These are phyloP conservation scores for Solen grandis DNA, from an alignment of 1,140 invertebrate species.

Conservation along the genomic window DNA sequence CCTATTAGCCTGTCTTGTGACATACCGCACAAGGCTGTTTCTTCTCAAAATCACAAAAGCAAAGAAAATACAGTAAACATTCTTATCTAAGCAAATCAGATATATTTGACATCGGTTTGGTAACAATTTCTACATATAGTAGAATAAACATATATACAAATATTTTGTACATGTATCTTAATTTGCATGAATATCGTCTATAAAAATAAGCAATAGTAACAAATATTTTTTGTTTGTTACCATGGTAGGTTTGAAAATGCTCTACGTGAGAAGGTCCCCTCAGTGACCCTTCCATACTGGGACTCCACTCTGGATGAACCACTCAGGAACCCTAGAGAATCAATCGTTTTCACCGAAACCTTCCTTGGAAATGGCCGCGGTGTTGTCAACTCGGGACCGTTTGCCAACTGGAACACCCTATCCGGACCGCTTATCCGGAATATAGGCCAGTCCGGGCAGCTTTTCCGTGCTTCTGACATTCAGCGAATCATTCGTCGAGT, in stretches of 20 bases:
- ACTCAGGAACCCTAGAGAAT: slow-evolving; percentile 72
- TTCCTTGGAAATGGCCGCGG: slow-evolving; percentile 80
- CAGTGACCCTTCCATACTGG: slow-evolving; percentile 71
- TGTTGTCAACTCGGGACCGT: slow-evolving; percentile 76
- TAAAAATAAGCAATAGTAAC: not conserved
- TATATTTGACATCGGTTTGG: too few species aligned
- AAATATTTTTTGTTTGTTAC: not conserved
- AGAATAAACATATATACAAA: too few species aligned
- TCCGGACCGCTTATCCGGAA: slow-evolving; percentile 64
- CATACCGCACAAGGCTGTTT: too few species aligned
- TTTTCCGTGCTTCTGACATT: slow-evolving; percentile 62
- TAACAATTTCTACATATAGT: too few species aligned
- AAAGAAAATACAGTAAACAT: too few species aligned
- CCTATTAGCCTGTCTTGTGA: too few species aligned
- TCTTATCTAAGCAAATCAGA: too few species aligned
- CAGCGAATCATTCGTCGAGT: slow-evolving; percentile 48
- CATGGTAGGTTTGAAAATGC: slow-evolving; percentile 71
- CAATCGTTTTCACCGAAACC: slow-evolving; percentile 74
- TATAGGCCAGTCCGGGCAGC: slow-evolving; percentile 53
- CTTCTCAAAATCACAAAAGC: too few species aligned
- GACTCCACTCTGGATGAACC: slow-evolving; percentile 71
- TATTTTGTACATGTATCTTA: too few species aligned
- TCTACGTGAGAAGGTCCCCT: slow-evolving; percentile 65
- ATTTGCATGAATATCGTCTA: too few species aligned
- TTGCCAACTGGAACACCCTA: slow-evolving; percentile 68